phyloP scores from a whole-genome alignment of 2,797 vertebrate species.

The Acanthopagrus latus region DNA sequence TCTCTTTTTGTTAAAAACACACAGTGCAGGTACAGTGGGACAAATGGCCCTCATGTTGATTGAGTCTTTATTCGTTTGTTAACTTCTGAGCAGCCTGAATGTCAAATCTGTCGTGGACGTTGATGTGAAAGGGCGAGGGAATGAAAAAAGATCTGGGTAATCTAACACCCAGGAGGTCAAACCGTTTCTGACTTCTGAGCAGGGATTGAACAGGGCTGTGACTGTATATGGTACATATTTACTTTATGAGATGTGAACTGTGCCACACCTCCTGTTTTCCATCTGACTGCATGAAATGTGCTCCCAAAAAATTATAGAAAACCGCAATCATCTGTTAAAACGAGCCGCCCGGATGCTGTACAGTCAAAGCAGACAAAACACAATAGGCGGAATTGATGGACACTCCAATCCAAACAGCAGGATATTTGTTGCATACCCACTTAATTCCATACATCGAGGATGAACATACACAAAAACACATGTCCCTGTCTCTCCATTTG shows the following conservation, averaged over 20 bases:
- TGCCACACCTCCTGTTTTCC: too few relatives aligned
- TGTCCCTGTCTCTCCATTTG: background rate
- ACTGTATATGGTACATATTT: too few relatives aligned
- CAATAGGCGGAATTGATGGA: background rate
- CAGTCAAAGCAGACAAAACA: background rate
- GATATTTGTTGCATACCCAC: constrained; percentile 13
- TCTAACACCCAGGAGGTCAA: too few relatives aligned
- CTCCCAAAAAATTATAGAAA: background rate
- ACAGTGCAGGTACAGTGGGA: constrained; percentile 32
- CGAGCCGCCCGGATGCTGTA: background rate
- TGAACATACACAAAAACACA: background rate
- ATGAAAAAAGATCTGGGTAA: background rate
- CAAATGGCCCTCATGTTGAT: constrained; percentile 26
- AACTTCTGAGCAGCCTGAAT: background rate
- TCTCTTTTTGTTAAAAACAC: constrained; percentile 57
- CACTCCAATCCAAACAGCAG: background rate
- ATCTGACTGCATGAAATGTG: background rate
- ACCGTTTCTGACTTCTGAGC: too few relatives aligned
- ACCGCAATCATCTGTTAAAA: background rate
- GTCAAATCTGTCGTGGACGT: constrained; percentile 1
- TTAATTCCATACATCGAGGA: background rate
- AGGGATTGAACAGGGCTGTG: too few relatives aligned
- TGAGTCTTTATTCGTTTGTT: constrained; percentile 32
- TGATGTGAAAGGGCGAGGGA: constrained; percentile 13
- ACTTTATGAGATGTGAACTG: too few relatives aligned